These are phyloP conservation scores for Eulemur coronatus DNA, from an alignment of 2,797 vertebrate genomes.

Conservation along the genomic window DNA sequence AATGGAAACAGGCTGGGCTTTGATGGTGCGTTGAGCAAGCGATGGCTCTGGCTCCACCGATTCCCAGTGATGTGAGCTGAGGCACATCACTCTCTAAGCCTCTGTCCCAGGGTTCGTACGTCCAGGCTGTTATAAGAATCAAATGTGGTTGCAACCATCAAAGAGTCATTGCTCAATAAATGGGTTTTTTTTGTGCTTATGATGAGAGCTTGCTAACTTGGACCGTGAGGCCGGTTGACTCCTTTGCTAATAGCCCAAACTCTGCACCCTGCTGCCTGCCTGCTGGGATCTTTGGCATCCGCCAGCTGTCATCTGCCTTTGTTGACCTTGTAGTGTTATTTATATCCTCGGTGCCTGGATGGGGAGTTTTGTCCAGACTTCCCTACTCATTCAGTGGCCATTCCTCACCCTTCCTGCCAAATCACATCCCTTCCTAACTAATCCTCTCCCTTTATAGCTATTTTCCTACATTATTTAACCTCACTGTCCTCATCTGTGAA, in stretches of 20 bases:
- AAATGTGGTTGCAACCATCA: not conserved
- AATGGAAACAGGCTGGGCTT: not conserved
- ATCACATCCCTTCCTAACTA: not conserved
- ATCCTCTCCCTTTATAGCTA: not conserved
- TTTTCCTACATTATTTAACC: not conserved
- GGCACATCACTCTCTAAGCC: not conserved
- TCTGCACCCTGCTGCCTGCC: not conserved
- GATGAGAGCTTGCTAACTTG: not conserved
- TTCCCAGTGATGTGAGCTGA: not conserved
- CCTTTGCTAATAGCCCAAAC: not conserved
- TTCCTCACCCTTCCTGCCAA: not conserved
- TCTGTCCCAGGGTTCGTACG: not conserved
- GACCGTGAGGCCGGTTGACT: not conserved
- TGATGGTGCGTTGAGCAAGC: rapidly evolving
- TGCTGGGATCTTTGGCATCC: not conserved
- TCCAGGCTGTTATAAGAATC: not conserved
- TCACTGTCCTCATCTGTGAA: not conserved
- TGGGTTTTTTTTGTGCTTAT: not conserved
- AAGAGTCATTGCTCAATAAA: not conserved
- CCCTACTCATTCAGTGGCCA: not conserved
- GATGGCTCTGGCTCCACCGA: rapidly evolving
- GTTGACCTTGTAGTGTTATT: not conserved
- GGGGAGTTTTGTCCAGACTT: not conserved
- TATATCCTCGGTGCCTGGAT: not conserved
- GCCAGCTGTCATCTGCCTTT: not conserved